phyloP scores from a whole-genome alignment of 2,888 invertebrate genomes.

The Xylota segnis region DNA sequence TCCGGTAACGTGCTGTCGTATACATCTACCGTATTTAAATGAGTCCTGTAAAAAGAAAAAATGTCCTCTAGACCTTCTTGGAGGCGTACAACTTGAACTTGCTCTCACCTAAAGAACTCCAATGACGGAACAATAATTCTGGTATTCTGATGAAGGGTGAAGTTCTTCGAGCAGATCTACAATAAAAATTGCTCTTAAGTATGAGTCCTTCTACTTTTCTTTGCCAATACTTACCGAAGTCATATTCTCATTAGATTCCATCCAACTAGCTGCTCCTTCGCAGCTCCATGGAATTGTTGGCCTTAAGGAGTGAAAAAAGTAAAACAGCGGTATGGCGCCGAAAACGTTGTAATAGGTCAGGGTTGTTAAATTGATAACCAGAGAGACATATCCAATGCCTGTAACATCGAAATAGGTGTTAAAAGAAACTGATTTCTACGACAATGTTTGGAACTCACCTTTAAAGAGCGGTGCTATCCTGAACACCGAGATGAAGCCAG shows the following conservation, averaged over 20 bases:
- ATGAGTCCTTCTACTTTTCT: not conserved
- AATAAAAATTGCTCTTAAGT: not conserved
- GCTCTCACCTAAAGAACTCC: constrained; percentile 50
- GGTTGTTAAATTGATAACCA: constrained; percentile 91
- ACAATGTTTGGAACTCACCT: not conserved
- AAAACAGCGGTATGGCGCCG: constrained; percentile 87
- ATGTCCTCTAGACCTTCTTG: not conserved
- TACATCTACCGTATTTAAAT: constrained; percentile 18
- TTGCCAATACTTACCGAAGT: constrained; percentile 49
- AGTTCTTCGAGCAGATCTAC: not conserved
- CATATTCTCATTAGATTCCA: not conserved
- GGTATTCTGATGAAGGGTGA: too few species aligned
- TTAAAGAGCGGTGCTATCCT: constrained; percentile 91
- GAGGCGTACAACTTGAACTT: not conserved
- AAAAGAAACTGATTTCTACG: not conserved
- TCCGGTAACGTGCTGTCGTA: not conserved
- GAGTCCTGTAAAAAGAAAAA: not conserved
- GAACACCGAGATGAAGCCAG: constrained; percentile 92
- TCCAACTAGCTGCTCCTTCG: constrained; percentile 84
- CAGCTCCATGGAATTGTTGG: constrained; percentile 92
- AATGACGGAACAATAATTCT: constrained; percentile 11
- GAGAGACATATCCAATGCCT: constrained; percentile 94
- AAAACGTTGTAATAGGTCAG: constrained; percentile 88
- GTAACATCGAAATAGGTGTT: constrained; percentile 45
- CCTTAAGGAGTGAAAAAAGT: constrained; percentile 88